Conservation (phyloP, 64 coral and sea anemone genomes). For the Orbicella faveolata region DNA sequence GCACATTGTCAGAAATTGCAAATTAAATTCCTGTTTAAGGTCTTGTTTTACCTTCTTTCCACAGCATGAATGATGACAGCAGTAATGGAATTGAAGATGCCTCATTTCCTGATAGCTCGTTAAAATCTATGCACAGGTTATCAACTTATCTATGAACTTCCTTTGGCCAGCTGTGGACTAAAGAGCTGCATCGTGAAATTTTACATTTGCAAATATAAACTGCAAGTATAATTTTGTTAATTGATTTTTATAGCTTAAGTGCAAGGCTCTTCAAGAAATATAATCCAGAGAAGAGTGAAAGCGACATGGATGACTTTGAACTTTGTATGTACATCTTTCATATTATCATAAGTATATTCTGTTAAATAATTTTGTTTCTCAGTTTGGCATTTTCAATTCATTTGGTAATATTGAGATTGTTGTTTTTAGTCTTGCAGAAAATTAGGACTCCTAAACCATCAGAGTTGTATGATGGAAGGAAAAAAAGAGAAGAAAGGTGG, state of each 20-base stretch:
- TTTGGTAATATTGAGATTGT: not conserved
- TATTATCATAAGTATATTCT: not conserved
- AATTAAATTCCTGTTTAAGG: too few species aligned
- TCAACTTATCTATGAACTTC: too few species aligned
- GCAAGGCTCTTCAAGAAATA: conserved; percentile 58
- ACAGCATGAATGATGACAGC: too few species aligned
- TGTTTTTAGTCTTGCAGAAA: conserved; percentile 43
- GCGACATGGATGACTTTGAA: conserved; percentile 50
- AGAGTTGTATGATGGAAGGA: not conserved
- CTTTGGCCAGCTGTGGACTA: too few species aligned
- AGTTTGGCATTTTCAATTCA: not conserved
- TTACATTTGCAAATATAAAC: too few species aligned
- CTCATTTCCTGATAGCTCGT: too few species aligned
- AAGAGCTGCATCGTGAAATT: too few species aligned
- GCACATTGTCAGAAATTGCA: too few species aligned
- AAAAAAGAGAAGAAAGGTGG: not conserved
- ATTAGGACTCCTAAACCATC: conserved; percentile 49
- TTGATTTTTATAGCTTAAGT: conserved; percentile 38
- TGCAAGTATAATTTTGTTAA: too few species aligned
- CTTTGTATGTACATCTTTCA: conserved; percentile 24
- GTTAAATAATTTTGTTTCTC: not conserved
- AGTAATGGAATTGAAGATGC: too few species aligned
- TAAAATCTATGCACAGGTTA: too few species aligned
- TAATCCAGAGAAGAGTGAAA: conserved; percentile 42
- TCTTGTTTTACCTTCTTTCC: too few species aligned